Evolutionary conservation across 2,888 invertebrate species (phyloP).

Genomic region (Chironomus tentans): DNA sequence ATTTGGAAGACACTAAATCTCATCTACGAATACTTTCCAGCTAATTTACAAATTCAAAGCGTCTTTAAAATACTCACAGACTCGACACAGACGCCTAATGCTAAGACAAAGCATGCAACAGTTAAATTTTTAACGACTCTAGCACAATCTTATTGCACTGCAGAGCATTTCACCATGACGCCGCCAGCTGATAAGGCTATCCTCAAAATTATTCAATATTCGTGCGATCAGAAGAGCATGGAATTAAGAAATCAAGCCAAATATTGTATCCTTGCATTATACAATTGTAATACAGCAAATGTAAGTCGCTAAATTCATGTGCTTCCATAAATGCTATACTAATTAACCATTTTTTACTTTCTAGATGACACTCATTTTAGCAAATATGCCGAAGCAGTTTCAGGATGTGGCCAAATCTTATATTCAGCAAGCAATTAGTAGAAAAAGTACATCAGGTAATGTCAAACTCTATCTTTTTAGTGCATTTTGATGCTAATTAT

Average conservation of each 20-base stretch:
- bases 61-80: slow-evolving; percentile 71
- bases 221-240: slow-evolving; percentile 57
- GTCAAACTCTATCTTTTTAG: neutral
- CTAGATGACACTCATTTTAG: slow-evolving; percentile 73
- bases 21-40: slow-evolving; percentile 59
- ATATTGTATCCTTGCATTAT: slow-evolving; percentile 71
- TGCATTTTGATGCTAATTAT: slow-evolving; percentile 23
- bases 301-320: slow-evolving; percentile 35
- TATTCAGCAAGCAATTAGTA: slow-evolving; percentile 58
- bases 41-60: slow-evolving; percentile 55
- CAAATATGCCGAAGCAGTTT: slow-evolving; percentile 61
- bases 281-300: slow-evolving; percentile 77
- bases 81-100: slow-evolving; percentile 85
- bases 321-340: neutral
- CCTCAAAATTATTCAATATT: slow-evolving; percentile 60
- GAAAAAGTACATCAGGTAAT: slow-evolving; percentile 51
- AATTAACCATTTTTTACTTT: slow-evolving; percentile 26
- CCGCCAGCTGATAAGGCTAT: slow-evolving; percentile 55
- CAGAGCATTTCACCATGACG: slow-evolving; percentile 41
- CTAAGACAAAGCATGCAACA: slow-evolving; percentile 67
- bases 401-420: slow-evolving; percentile 63
- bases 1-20: slow-evolving; percentile 77
- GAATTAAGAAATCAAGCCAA: slow-evolving; percentile 59
- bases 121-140: slow-evolving; percentile 63
- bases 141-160: slow-evolving; percentile 53